Evolutionary conservation across 2,113 vertebrate species (phyloP), one percentile per base, ranked within the genome.

Genomic region (Chloebia gouldiae): DNA sequence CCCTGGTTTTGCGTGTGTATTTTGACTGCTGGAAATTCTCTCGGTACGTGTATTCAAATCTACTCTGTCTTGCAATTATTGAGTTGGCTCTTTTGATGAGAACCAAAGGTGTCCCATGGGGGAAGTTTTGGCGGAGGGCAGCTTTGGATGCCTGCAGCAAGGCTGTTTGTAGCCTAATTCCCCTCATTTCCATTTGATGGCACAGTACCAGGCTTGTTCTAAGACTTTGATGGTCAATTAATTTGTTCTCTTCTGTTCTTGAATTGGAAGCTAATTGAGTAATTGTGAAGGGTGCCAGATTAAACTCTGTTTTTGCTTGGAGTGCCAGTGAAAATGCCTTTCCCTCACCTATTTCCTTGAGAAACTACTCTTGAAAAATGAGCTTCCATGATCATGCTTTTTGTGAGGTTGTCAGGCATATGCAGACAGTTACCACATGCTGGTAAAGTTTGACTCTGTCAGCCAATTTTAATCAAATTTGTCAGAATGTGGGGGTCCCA

Each of bases 211-310:
- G 70, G 22, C 83, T 57, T 88, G 45, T 88, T 88, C 70, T 90
- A 89, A 96, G 89, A 59, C 80, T 90, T 70, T 82, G 42, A 81
- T 86, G 59, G 95, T 95, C 83, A 86, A 93, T 96, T 95, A 96
- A 95, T 96, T 97, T 90, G 85, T 92, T 93, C 64, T 90, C 77
- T 95, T 92, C 75, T 88, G 64, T 86, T 95, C 56, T 89, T 86
- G 75, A 93, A 90, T 95, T 86, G 86, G 80, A 92, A 96, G 40
- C 30, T 91, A 96, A 95, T 91, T 89, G 92, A 93, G 68, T 77
- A 51, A 70, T 92, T 73, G 40, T 40, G 35, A 80, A 93, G 27
- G 61, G 44, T 92, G 82, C 92, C 93, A 95, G 84, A 82, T 49
- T 81, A 83, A 96, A 80, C 56, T 70, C 45, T 64, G 17, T 6